Conservation (phyloP, 53 echinoderm and acorn worm species). For the Echinometra lucunter region DNA sequence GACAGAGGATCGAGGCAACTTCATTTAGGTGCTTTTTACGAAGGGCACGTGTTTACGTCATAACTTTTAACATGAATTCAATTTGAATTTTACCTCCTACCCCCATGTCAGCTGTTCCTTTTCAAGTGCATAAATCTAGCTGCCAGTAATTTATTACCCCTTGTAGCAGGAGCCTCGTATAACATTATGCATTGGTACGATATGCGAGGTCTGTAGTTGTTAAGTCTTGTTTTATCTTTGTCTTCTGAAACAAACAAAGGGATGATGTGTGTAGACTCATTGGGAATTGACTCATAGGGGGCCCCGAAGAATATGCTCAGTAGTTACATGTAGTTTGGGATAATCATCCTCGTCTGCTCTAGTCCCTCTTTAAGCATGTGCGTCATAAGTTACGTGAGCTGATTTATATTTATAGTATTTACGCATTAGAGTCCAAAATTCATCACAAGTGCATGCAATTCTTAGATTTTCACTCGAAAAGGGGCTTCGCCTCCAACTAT, state of each 20-base stretch:
- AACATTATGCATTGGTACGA: neutral
- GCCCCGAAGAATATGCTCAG: neutral
- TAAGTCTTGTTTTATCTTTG: neutral
- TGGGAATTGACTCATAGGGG: constrained; percentile 20
- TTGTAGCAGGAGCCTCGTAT: neutral
- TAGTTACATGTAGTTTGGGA: constrained; percentile 27
- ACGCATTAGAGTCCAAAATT: neutral
- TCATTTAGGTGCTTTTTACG: too few species aligned
- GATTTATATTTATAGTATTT: constrained; percentile 11
- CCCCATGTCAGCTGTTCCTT: constrained; percentile 28
- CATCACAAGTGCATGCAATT: neutral
- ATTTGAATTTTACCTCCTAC: neutral
- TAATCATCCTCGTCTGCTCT: neutral
- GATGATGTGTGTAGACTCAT: neutral
- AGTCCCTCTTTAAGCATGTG: neutral
- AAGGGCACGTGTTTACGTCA: neutral
- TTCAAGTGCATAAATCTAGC: too few species aligned
- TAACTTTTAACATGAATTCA: neutral
- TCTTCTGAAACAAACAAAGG: neutral
- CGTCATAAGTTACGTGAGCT: constrained; percentile 42
- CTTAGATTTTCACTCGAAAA: neutral
- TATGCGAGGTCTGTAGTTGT: neutral
- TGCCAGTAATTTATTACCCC: neutral
- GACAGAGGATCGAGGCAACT: too few species aligned
- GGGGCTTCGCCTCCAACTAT: neutral